These are phyloP conservation scores for Xerus inauris DNA, from an alignment of 2,113 vertebrate species.

Conservation along the genomic window DNA sequence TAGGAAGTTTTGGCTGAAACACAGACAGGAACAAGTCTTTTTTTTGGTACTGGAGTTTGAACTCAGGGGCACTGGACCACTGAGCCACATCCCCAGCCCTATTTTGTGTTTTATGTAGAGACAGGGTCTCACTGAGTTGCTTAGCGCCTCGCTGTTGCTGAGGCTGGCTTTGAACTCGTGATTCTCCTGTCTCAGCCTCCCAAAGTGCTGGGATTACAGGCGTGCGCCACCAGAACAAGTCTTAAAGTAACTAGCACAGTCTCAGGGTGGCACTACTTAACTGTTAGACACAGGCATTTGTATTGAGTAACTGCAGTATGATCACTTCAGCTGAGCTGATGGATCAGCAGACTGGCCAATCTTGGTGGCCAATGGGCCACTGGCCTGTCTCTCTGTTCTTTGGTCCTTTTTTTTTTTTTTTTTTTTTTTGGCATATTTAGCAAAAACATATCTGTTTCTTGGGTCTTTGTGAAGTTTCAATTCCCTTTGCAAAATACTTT, in stretches of 20 bases:
- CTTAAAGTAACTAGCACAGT: background rate
- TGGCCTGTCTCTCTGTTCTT: background rate
- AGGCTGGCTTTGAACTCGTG: too few relatives aligned
- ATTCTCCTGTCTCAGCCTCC: too few relatives aligned
- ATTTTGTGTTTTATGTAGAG: too few relatives aligned
- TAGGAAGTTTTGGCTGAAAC: background rate
- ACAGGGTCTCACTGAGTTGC: too few relatives aligned
- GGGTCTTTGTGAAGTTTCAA: background rate
- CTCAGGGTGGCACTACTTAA: background rate
- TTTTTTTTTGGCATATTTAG: background rate
- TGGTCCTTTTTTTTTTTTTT: background rate
- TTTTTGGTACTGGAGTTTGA: too few relatives aligned
- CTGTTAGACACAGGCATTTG: background rate
- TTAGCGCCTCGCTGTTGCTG: too few relatives aligned
- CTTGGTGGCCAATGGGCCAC: background rate
- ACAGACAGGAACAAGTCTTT: background rate
- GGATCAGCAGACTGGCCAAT: too few relatives aligned
- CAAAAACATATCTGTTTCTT: background rate
- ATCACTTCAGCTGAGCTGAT: background rate
- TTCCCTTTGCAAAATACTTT: constrained; percentile 17
- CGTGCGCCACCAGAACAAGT: too few relatives aligned
- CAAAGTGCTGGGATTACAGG: too few relatives aligned
- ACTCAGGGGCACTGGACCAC: too few relatives aligned
- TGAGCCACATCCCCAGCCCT: too few relatives aligned
- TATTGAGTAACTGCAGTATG: background rate